A percentile compares a stretch with the other conserved stretches of the same genome.
Conservation (phyloP, 2,113 vertebrate genomes). For the Gobiocypris rarus region DNA sequence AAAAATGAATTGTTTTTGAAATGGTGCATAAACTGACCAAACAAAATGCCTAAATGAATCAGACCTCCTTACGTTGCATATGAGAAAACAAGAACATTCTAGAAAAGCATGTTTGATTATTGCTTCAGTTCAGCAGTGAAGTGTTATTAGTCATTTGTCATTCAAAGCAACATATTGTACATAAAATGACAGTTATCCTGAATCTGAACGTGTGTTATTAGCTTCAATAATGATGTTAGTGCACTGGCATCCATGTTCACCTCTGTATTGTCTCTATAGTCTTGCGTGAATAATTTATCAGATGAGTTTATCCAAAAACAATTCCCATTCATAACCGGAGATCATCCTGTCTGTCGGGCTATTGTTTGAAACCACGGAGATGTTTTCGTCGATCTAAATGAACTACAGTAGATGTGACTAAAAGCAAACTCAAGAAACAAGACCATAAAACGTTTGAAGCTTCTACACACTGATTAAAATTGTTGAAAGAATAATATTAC, state of each 20-base stretch:
- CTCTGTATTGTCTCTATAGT: background rate
- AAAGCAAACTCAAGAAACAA: background rate
- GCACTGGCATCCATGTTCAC: background rate
- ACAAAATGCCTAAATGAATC: background rate
- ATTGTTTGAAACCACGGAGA: background rate
- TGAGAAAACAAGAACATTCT: background rate
- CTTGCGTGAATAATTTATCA: background rate
- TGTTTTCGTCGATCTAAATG: background rate
- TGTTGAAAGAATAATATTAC: constrained; percentile 33
- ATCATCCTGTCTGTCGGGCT: background rate
- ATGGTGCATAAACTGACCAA: background rate
- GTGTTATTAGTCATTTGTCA: background rate
- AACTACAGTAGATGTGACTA: background rate
- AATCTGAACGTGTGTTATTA: too few species aligned
- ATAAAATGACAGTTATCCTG: too few species aligned
- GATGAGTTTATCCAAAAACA: background rate
- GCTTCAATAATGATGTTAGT: background rate
- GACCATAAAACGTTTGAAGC: background rate
- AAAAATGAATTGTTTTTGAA: background rate
- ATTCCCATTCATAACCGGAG: background rate
- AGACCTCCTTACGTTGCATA: background rate
- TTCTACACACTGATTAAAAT: constrained; percentile 9
- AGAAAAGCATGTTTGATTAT: background rate
- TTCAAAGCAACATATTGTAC: too few species aligned
- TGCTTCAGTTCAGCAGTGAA: background rate